A percentile compares a stretch with the other conserved stretches of the same genome.
Evolutionary conservation across 2,888 invertebrate genomes (phyloP).

Genomic region (Protophormia terraenovae): DNA sequence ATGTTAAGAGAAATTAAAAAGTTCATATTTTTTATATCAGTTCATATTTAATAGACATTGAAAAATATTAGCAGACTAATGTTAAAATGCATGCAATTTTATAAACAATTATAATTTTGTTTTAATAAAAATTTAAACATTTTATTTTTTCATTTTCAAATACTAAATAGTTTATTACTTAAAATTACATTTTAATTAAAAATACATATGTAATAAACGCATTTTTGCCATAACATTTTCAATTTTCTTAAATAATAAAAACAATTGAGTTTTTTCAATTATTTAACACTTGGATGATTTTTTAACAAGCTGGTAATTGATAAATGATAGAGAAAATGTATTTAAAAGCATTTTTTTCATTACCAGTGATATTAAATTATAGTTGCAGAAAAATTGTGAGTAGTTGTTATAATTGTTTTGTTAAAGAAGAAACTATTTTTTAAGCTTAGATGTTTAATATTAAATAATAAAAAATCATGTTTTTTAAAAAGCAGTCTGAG

Average conservation of each 20-base stretch:
- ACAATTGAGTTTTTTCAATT: not conserved
- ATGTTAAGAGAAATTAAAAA: too few species aligned
- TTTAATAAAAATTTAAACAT: not conserved
- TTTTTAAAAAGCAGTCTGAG: not conserved
- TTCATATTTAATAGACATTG: too few species aligned
- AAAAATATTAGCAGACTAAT: too few species aligned
- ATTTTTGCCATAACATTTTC: not conserved
- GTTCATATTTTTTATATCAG: too few species aligned
- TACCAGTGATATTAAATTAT: not conserved
- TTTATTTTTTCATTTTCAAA: not conserved
- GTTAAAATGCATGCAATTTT: too few species aligned
- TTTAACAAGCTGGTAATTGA: not conserved
- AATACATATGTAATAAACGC: not conserved
- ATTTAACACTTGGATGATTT: constrained; percentile 29
- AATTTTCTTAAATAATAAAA: not conserved
- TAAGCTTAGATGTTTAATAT: not conserved
- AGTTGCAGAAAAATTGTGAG: not conserved
- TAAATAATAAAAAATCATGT: not conserved
- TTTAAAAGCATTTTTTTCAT: not conserved
- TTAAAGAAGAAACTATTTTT: not conserved
- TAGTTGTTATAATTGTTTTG: not conserved
- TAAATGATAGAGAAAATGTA: not conserved
- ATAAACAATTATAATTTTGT: too few species aligned
- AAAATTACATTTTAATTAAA: not conserved
- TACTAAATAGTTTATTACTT: too few species aligned